Conservation (phyloP, 1,140 invertebrate species). For the Psix sp. region DNA sequence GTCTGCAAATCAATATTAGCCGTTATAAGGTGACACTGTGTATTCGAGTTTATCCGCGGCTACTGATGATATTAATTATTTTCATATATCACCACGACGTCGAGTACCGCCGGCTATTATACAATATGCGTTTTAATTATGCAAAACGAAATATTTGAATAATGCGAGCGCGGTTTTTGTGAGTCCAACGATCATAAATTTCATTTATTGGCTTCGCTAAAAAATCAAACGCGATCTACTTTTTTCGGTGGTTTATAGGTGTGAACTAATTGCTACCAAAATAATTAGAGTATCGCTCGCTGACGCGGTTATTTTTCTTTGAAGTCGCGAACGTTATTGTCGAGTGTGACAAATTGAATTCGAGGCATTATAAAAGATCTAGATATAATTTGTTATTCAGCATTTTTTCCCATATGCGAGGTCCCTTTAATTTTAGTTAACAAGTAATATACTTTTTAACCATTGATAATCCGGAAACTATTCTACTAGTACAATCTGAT, state of each 20-base stretch:
- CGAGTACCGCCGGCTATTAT: slow-evolving; percentile 40
- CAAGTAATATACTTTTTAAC: slow-evolving; percentile 18
- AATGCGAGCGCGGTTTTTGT: slow-evolving; percentile 28
- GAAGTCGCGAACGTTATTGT: slow-evolving; percentile 19
- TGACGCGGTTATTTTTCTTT: slow-evolving; percentile 28
- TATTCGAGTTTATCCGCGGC: slow-evolving; percentile 48
- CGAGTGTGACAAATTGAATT: slow-evolving; percentile 46
- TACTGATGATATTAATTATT: slow-evolving; percentile 53
- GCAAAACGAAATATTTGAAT: slow-evolving; percentile 51
- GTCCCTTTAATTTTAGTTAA: slow-evolving; percentile 11
- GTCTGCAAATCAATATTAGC: slow-evolving; percentile 57
- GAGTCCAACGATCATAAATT: slow-evolving; percentile 46
- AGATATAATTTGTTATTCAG: slow-evolving; percentile 38
- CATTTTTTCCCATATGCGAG: slow-evolving; percentile 20
- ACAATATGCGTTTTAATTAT: slow-evolving; percentile 56
- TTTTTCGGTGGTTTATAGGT: slow-evolving; percentile 1
- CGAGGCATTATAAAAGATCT: slow-evolving; percentile 19
- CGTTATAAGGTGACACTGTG: slow-evolving; percentile 28
- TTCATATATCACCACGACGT: slow-evolving; percentile 58
- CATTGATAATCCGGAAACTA: too few species aligned
- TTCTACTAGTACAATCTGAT: too few species aligned
- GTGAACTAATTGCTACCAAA: slow-evolving; percentile 21
- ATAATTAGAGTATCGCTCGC: slow-evolving; percentile 20
- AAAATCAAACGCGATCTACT: slow-evolving; percentile 10
- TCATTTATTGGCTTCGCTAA: slow-evolving; percentile 19